phyloP scores from a whole-genome alignment of 1,140 invertebrate genomes.

The Bradynema listronoti region DNA sequence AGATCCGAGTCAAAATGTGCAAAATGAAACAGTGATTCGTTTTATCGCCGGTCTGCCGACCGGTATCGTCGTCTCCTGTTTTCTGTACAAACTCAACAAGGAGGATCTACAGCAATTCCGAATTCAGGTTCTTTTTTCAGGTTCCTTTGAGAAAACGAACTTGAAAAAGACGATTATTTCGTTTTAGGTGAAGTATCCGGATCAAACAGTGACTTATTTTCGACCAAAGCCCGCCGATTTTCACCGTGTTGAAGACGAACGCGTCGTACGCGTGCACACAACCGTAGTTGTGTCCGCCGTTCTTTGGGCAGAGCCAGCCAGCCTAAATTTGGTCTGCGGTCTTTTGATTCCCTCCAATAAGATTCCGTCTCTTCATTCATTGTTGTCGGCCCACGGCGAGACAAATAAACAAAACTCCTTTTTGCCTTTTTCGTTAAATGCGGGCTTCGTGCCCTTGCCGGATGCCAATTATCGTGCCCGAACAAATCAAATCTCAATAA shows the following conservation, averaged over 20 bases:
- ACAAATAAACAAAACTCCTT: conserved; percentile 5
- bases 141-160: conserved; percentile 6
- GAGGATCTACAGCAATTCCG: conserved; percentile 19
- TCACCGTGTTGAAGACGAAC: conserved; percentile 2
- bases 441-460: conserved; percentile 12
- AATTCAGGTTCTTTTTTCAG: conserved; percentile 17
- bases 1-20: conserved; percentile 29
- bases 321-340: conserved; percentile 15
- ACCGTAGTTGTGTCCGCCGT: conserved; percentile 23
- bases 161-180: not conserved
- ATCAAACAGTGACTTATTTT: conserved; percentile 25
- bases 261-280: conserved; percentile 25
- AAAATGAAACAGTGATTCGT: conserved; percentile 18
- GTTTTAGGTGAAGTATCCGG: conserved; percentile 28
- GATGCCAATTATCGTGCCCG: conserved; percentile 14
- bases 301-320: conserved; percentile 22
- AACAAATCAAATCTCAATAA: conserved; percentile 19
- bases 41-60: conserved; percentile 33
- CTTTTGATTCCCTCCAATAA: not conserved
- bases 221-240: conserved; percentile 20
- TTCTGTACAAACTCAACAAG: conserved; percentile 25
- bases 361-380: conserved; percentile 17
- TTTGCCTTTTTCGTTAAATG: no score
- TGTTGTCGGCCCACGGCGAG: not conserved
- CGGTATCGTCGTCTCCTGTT: conserved; percentile 16